Conservation (phyloP, 2,888 invertebrate species). For the Chaetogeoica ovagalla region DNA sequence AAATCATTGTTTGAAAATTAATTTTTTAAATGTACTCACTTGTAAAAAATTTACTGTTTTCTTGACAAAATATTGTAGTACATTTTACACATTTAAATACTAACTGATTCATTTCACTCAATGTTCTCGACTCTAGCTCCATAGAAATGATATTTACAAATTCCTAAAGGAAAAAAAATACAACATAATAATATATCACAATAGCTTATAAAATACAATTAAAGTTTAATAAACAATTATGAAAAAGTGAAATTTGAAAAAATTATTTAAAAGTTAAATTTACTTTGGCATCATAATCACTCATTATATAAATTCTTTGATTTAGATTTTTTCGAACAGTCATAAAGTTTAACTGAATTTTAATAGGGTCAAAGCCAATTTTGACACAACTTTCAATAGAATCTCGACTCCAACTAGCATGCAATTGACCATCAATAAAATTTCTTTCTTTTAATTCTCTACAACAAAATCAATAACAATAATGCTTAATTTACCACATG, state of each 20-base stretch:
- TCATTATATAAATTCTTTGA: slow-evolving; percentile 65
- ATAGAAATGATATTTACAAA: slow-evolving; percentile 37
- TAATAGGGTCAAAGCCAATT: slow-evolving; percentile 56
- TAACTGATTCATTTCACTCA: slow-evolving; percentile 62
- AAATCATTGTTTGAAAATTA: not conserved
- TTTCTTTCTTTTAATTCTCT: slow-evolving; percentile 64
- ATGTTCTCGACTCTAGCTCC: slow-evolving; percentile 55
- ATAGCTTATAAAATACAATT: no score
- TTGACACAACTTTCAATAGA: slow-evolving; percentile 63
- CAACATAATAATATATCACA: no score
- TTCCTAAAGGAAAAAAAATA: slow-evolving; percentile 23
- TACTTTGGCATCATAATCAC: slow-evolving; percentile 65
- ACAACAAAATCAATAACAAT: slow-evolving; percentile 47
- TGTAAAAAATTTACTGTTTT: slow-evolving; percentile 57
- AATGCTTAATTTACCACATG: no score
- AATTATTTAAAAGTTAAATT: slow-evolving; percentile 28
- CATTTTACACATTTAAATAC: slow-evolving; percentile 69
- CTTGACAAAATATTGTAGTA: slow-evolving; percentile 65
- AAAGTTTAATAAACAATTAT: no score
- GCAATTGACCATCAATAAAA: slow-evolving; percentile 60
- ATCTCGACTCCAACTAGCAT: slow-evolving; percentile 63
- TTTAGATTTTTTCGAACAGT: slow-evolving; percentile 66
- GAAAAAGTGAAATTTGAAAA: no score
- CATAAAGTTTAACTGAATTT: slow-evolving; percentile 66
- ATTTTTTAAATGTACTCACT: slow-evolving; percentile 51